Evolutionary conservation across 2,113 vertebrate genomes (phyloP).

Genomic region (Podilymbus podiceps): DNA sequence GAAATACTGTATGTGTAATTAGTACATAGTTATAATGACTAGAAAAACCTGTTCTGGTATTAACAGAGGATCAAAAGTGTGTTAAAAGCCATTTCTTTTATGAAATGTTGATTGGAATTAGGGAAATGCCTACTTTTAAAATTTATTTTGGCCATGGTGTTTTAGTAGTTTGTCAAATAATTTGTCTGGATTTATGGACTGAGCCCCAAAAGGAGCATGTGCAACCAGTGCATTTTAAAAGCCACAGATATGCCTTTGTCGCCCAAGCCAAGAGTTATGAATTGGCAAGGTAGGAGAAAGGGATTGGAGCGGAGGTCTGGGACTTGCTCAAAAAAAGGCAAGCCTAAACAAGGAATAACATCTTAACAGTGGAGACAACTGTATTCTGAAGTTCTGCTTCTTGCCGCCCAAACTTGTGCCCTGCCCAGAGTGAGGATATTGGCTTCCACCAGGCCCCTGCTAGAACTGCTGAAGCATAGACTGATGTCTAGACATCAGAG

Average conservation of each 20-base stretch:
- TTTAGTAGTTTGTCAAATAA: background rate
- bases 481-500: background rate
- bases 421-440: background rate
- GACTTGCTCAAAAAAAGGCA: background rate
- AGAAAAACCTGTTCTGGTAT: background rate
- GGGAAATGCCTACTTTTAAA: background rate
- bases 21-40: background rate
- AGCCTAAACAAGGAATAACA: background rate
- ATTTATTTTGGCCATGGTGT: background rate
- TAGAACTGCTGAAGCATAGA: background rate
- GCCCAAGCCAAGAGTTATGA: background rate
- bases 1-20: background rate
- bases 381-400: background rate
- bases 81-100: background rate
- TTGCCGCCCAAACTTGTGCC: background rate
- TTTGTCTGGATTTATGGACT: background rate
- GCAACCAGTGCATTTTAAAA: background rate
- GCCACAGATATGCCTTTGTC: background rate
- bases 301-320: background rate
- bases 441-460: background rate
- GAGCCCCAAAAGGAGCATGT: background rate
- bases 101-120: background rate
- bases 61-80: background rate
- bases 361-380: background rate
- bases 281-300: background rate